Base-by-base conservation (phyloP, 2,797 vertebrate genomes). In the Labroides dimidiatus region DNA sequence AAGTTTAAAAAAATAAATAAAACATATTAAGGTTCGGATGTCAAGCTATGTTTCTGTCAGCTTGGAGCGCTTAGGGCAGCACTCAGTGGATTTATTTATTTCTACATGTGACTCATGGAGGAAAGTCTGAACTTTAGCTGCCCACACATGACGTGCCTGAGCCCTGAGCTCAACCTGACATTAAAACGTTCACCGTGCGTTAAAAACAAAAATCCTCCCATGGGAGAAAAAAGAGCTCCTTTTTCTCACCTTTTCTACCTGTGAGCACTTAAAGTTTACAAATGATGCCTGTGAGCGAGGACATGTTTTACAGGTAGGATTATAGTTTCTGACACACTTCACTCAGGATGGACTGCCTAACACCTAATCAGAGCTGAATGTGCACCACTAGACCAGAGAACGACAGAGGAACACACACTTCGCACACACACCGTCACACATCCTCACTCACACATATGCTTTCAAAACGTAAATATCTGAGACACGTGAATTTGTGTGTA, bases 281-380 rank as follows among this genome's bases (percentile, higher is more conserved):
- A 71, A 73, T 65, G 24, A 54, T 8, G 37, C 58, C 42, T 13
- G 33, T 19, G 44, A 47, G 54, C 3, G n/a, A 17, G 4, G 10
- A n/a, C 20, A 44, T 48, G 8, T 11, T 27, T 7, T 8, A 0
- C 17, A 36, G 23, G 10, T 66, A 68, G 53, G 51, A 76, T 49
- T 50, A 64, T 21, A 39, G 44, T 13, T 24, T 43, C 36, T 51
- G 39, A 69, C 16, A 14, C 58, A 49, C 41, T 70, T 78, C 24
- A 54, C 39, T 50, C 56, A 19, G 50, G 36, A 45, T 1, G 33
- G 13, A 17, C 61, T 17, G 30, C 30, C 24, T 27, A 47, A 45
- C 56, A 60, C 17, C 36, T 37, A 56, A 71, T 75, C 65, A 72
- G 24, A 33, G 53, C 27, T 58, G 58, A 61, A 50, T 21, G 27